Conservation (phyloP, 2,113 vertebrate species). For the Falcunculus frontatus region DNA sequence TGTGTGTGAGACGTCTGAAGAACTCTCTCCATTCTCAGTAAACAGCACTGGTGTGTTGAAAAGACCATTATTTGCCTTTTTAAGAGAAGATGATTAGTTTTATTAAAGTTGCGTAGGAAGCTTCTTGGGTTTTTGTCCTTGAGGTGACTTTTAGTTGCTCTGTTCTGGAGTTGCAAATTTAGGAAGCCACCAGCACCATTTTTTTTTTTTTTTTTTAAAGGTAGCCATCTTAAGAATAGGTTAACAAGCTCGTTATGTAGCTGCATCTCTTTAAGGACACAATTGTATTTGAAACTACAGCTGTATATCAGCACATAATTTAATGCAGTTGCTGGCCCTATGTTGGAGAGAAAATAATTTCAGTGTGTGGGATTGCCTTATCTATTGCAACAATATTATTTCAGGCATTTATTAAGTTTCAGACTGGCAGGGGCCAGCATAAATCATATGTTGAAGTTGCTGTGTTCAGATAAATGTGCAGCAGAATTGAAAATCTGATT, state of each 20-base stretch:
- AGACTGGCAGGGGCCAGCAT: background rate
- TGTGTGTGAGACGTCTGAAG: fast-evolving
- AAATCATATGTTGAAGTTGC: background rate
- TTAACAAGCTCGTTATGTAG: background rate
- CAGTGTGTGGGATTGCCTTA: background rate
- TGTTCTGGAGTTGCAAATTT: background rate
- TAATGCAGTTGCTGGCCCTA: background rate
- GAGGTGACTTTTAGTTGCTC: background rate
- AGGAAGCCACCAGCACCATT: fast-evolving
- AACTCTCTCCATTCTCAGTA: fast-evolving
- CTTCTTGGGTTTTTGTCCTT: background rate
- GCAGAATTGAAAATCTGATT: background rate
- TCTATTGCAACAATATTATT: background rate
- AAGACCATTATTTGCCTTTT: fast-evolving
- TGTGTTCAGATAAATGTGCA: background rate
- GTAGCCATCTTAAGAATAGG: background rate
- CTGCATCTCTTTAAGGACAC: background rate
- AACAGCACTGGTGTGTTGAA: background rate
- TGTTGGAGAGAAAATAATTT: background rate
- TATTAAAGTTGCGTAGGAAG: fast-evolving
- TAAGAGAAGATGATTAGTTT: background rate
- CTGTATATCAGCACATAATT: background rate
- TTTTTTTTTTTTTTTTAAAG: background rate
- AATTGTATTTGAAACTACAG: background rate
- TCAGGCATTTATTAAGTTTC: background rate